phyloP scores from a whole-genome alignment of 1,140 invertebrate species.

The Pogonognathellus flavescens region DNA sequence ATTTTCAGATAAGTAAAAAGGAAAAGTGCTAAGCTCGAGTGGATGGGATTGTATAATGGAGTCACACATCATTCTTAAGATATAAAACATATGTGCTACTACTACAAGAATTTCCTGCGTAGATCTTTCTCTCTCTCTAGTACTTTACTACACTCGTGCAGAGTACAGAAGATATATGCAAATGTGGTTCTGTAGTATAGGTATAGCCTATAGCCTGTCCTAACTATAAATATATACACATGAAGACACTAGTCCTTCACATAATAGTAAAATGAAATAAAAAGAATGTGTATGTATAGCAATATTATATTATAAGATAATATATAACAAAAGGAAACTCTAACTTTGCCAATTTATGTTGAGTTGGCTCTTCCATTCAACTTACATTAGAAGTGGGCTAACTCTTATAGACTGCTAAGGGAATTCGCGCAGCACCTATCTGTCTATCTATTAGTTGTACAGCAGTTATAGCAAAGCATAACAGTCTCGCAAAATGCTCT shows the following conservation, averaged over 20 bases:
- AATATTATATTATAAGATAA: not conserved
- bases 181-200: too few relatives aligned
- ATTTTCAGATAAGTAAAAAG: not conserved
- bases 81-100: constrained; percentile 8
- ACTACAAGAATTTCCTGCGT: not conserved
- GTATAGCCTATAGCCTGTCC: too few relatives aligned
- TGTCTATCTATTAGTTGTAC: too few relatives aligned
- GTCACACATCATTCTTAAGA: constrained; percentile 7
- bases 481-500: too few relatives aligned
- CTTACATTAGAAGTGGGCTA: not conserved
- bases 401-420: not conserved
- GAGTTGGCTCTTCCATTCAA: constrained; percentile 9
- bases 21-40: not conserved
- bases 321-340: not conserved
- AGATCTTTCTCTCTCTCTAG: not conserved
- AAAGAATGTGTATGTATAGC: not conserved
- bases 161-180: too few relatives aligned
- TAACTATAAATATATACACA: too few relatives aligned
- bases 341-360: constrained; percentile 21
- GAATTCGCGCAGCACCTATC: not conserved
- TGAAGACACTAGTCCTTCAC: too few relatives aligned
- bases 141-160: too few relatives aligned
- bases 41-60: not conserved
- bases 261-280: not conserved
- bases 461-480: too few relatives aligned